Conservation (phyloP, 2,113 vertebrate genomes). For the Macquaria ambigua region DNA sequence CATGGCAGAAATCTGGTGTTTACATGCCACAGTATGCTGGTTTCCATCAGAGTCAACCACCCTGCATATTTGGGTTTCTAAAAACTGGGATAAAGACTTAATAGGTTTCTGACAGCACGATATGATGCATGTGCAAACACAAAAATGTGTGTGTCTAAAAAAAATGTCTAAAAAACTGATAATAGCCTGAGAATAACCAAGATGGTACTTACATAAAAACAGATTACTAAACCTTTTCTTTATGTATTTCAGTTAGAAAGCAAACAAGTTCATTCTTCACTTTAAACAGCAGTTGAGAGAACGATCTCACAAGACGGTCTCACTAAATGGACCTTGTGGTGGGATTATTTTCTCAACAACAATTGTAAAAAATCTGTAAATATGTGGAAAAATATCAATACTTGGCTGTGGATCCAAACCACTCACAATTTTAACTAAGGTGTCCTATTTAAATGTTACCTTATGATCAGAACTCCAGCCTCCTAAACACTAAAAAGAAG, state of each 20-base stretch:
- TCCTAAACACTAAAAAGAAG: constrained; percentile 72
- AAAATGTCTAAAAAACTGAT: background rate
- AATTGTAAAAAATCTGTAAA: background rate
- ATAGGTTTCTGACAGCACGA: background rate
- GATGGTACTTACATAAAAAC: background rate
- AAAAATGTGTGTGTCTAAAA: too few species aligned
- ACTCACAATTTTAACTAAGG: background rate
- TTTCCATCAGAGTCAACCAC: too few species aligned
- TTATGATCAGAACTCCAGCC: constrained; percentile 68
- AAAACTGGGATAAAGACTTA: background rate
- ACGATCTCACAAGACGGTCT: background rate
- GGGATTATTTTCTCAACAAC: background rate
- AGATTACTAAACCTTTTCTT: background rate
- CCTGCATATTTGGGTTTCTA: background rate
- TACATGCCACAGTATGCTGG: too few species aligned
- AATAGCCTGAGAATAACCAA: background rate
- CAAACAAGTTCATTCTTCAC: background rate
- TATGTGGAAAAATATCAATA: background rate
- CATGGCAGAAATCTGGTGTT: too few species aligned
- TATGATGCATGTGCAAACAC: background rate
- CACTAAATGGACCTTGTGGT: background rate
- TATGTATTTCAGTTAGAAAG: background rate
- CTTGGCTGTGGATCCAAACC: background rate
- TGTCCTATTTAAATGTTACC: background rate
- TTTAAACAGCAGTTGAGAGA: background rate